A percentile compares a stretch with the other conserved stretches of the same genome.
These are phyloP conservation scores for Drosophila vallismaia DNA, from an alignment of 2,888 invertebrate species.

Conservation along the genomic window DNA sequence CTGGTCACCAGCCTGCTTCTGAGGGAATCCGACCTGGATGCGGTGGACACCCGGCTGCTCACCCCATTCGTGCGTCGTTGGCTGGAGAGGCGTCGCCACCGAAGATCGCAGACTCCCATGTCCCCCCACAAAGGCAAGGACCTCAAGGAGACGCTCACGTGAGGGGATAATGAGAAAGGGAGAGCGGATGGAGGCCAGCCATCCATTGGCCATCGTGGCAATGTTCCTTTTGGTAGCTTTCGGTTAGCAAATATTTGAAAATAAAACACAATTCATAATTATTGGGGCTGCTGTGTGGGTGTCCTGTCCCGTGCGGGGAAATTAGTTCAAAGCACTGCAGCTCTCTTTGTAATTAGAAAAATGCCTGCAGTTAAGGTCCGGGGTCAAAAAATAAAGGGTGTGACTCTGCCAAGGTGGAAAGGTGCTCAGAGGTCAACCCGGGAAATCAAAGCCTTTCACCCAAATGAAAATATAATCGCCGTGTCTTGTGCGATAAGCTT, in stretches of 20 bases:
- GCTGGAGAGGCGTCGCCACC: constrained; percentile 69
- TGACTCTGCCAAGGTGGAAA: no score
- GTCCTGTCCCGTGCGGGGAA: constrained; percentile 12
- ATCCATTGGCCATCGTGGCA: constrained; percentile 11
- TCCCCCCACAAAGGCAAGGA: constrained; percentile 22
- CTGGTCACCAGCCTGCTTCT: constrained; percentile 85
- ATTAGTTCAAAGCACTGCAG: constrained; percentile 65
- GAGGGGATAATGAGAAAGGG: constrained; percentile 6
- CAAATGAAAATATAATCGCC: constrained; percentile 16
- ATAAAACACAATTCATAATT: constrained; percentile 67
- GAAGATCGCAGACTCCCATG: constrained; percentile 45
- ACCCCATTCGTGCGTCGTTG: constrained; percentile 89
- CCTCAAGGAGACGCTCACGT: constrained; percentile 64
- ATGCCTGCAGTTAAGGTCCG: constrained; percentile 61
- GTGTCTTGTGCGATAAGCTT: not conserved
- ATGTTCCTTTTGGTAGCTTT: constrained; percentile 65
- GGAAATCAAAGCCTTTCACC: constrained; percentile 57
- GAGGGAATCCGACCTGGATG: constrained; percentile 85
- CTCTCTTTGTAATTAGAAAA: constrained; percentile 67
- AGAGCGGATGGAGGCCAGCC: not conserved
- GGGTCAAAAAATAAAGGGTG: constrained; percentile 7
- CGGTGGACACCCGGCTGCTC: constrained; percentile 86
- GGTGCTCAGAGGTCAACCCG: constrained; percentile 16
- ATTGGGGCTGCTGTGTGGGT: constrained; percentile 30
- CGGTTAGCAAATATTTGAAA: constrained; percentile 62